Base-by-base conservation (phyloP, 2,113 vertebrate genomes). In the Lasiurus borealis region DNA sequence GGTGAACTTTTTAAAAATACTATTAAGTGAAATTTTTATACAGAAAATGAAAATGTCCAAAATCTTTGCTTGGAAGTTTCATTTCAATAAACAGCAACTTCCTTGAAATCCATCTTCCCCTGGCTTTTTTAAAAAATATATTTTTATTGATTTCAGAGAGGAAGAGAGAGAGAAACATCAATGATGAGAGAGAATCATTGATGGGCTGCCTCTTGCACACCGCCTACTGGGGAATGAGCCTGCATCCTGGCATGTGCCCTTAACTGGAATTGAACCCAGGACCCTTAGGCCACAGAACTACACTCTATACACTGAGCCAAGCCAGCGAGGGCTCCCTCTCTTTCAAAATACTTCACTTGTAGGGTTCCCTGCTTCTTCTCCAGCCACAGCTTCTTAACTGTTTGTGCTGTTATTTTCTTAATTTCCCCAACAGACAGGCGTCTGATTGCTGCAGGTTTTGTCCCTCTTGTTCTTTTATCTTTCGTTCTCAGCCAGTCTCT, bases 361-460 rank as follows among this genome's bases (percentile, higher is more conserved):
- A 0, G 4, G 13, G 1, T n/a, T 50, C 36, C 8, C 2, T 50
- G 29, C 21, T 81, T 36, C 2, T 0, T 40, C 25, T 52, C 6
- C 2, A n/a, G 3, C 15, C 29, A 21, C 1, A 62, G 23, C 27
- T 66, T n/a, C n/a, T n/a, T 81, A 69, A 7, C 54, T 75, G 4
- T 19, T 8, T 46, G 4, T 27, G 18, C 16, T 36, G 5, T 0
- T 31, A 71, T 86, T 86, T 59, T 19, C 40, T 34, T 75, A 4
- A 72, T 72, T 46, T 73, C 64, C 15, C 11, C 16, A n/a, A 3
- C 0, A 3, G 11, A 36, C 29, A 9, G 0, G 9, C 14, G 23
- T 2, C 50, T 16, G 9, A 1, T 31, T 19, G 1, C 21, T 34
- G 1, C 3, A 10, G 9, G 3, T 44, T 16, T 1, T 12, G 23